Base-by-base conservation (phyloP, 2,888 invertebrate genomes). In the Urechis unicinctus region DNA sequence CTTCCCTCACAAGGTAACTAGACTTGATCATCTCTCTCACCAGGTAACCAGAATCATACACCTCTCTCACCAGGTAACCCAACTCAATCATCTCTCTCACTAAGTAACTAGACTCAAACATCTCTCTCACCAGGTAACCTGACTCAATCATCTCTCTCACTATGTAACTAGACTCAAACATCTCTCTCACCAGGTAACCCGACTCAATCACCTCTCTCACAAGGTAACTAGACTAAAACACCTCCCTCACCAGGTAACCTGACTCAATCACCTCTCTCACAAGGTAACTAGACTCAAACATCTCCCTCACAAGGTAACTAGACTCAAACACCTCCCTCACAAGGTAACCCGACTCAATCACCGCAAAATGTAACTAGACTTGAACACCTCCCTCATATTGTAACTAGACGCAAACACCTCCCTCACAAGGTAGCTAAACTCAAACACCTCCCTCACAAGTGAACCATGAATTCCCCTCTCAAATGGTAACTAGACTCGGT, bases 331-430 rank as follows among this genome's bases (percentile, higher is more conserved):
- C 41, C 22, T 17, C 21, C n/a, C n/a, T n/a, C n/a, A 29, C 21
- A 26, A 9, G 13, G 28, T 22, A 24, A 4, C 17, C 26, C 42
- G 26, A 26, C 26, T 42, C 26, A 36, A 3, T 24, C 17, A 13
- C n/a, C n/a, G n/a, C n/a, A n/a, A n/a, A n/a, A n/a, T n/a, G n/a
- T n/a, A n/a, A n/a, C n/a, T n/a, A n/a, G n/a, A n/a, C n/a, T n/a
- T n/a, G n/a, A n/a, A n/a, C n/a, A n/a, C 41, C 22, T n/a, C n/a
- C n/a, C n/a, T n/a, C n/a, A n/a, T n/a, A n/a, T n/a, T n/a, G n/a
- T n/a, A n/a, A n/a, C 96, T 0, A 92, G 92, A 0, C 83, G 95
- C 78, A 87, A 87, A 65, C 88, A 93, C 78, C 80, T 96, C 41
- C 81, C 86, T 26, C 91, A 91, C 74, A 83, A 80, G 71, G 90